phyloP scores from a whole-genome alignment of 2,113 vertebrate genomes.

The Isichthys henryi region DNA sequence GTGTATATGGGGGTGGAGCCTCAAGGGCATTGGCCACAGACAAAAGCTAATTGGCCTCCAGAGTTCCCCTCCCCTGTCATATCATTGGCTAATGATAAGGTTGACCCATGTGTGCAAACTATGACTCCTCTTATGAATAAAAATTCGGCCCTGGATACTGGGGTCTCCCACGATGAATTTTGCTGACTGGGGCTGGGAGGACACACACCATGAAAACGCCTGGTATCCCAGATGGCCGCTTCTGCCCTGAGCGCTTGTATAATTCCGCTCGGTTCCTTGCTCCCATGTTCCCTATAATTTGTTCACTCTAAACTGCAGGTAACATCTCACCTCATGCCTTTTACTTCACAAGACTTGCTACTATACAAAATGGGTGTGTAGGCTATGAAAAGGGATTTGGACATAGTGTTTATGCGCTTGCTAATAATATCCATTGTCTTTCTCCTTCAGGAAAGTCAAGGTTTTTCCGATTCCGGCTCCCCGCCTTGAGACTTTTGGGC shows the following conservation, averaged over 20 bases:
- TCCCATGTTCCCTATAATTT: neutral
- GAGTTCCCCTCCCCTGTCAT: neutral
- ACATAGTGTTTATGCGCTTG: neutral
- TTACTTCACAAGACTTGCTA: neutral
- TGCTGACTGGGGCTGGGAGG: neutral
- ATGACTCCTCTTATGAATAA: neutral
- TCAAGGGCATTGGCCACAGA: neutral
- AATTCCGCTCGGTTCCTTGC: neutral
- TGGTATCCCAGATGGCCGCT: neutral
- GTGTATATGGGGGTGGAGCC: neutral
- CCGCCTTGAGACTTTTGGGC: slow-evolving; percentile 75
- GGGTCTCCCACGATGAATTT: neutral
- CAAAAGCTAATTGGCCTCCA: neutral
- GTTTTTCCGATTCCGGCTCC: slow-evolving; percentile 85
- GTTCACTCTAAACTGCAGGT: neutral
- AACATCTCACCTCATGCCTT: neutral
- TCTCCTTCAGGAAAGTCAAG: slow-evolving; percentile 61
- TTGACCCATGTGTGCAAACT: neutral
- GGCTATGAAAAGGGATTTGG: neutral
- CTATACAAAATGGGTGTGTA: neutral
- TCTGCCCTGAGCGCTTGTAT: neutral
- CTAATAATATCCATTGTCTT: neutral
- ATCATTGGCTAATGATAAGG: neutral
- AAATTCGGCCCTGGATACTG: neutral
- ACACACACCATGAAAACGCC: neutral